Evolutionary conservation across 2,797 vertebrate species (phyloP).

Genomic region (Rhabdophis nuchalis): DNA sequence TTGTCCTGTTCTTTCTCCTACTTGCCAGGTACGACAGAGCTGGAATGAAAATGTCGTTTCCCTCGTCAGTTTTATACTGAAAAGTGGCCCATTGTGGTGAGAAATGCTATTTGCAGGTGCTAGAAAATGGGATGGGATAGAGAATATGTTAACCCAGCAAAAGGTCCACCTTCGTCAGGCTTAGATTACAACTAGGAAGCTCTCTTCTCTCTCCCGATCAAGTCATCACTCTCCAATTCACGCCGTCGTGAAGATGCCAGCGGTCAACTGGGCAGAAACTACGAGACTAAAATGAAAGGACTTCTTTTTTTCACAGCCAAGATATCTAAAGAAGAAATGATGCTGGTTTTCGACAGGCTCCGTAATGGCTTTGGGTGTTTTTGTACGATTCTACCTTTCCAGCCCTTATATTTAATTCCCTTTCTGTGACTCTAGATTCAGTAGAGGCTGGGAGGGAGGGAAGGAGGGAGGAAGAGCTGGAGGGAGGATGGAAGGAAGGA

Average conservation of each 20-base stretch:
- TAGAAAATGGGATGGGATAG: constrained; percentile 62
- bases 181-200: not conserved
- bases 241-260: constrained; percentile 71
- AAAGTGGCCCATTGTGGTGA: constrained; percentile 70
- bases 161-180: not conserved
- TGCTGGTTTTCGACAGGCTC: not conserved
- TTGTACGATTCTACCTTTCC: not conserved
- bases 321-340: constrained; percentile 45
- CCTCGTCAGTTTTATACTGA: constrained; percentile 67
- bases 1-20: constrained; percentile 42
- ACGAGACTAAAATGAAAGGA: constrained; percentile 61
- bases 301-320: constrained; percentile 63
- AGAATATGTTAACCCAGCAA: constrained; percentile 66
- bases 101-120: constrained; percentile 72
- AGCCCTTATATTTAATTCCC: not conserved
- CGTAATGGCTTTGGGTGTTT: not conserved
- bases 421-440: not conserved
- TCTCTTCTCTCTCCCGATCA: constrained; percentile 68
- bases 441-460: too few species aligned
- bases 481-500: accelerated
- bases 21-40: constrained; percentile 32
- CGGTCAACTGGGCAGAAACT: constrained; percentile 63
- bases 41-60: constrained; percentile 71
- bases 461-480: accelerated
- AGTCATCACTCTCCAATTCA: constrained; percentile 64